Evolutionary conservation across 2,888 invertebrate genomes (phyloP).

Genomic region (Cactoblastis cactorum): DNA sequence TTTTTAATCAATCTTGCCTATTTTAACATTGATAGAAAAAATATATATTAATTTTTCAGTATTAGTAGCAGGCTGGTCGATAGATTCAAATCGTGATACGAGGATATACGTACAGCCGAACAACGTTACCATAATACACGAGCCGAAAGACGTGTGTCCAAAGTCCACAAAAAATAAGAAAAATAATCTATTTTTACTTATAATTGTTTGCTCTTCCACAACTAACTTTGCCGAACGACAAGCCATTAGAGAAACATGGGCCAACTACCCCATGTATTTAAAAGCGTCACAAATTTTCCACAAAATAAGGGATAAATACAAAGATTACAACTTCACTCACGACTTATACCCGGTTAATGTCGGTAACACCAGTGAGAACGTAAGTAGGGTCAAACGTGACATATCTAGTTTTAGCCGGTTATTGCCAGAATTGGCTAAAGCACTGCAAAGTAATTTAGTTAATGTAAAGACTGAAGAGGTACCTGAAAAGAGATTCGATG

Average conservation of each 20-base stretch:
- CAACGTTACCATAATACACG: constrained; percentile 83
- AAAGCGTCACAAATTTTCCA: constrained; percentile 46
- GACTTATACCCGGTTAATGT: constrained; percentile 41
- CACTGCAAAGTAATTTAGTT: constrained; percentile 45
- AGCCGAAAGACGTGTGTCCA: constrained; percentile 79
- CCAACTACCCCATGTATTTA: constrained; percentile 61
- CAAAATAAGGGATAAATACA: constrained; percentile 47
- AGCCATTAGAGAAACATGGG: constrained; percentile 87
- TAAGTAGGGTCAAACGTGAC: constrained; percentile 42
- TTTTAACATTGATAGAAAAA: not conserved
- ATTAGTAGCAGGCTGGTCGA: constrained; percentile 84
- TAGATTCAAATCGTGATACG: constrained; percentile 85
- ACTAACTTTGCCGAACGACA: constrained; percentile 82
- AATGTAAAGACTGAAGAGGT: constrained; percentile 42
- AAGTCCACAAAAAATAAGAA: constrained; percentile 31
- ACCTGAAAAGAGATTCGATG: constrained; percentile 52
- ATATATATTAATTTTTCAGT: constrained; percentile 47
- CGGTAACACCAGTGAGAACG: constrained; percentile 28
- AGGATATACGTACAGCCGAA: constrained; percentile 85
- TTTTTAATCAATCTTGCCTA: no score
- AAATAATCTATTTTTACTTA: constrained; percentile 80
- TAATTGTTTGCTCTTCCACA: constrained; percentile 88
- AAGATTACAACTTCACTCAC: constrained; percentile 57
- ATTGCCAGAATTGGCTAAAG: constrained; percentile 59
- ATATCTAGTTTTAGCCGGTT: constrained; percentile 49